Evolutionary conservation across 2,888 invertebrate genomes (phyloP).

Genomic region (Linhomoeus sp.): DNA sequence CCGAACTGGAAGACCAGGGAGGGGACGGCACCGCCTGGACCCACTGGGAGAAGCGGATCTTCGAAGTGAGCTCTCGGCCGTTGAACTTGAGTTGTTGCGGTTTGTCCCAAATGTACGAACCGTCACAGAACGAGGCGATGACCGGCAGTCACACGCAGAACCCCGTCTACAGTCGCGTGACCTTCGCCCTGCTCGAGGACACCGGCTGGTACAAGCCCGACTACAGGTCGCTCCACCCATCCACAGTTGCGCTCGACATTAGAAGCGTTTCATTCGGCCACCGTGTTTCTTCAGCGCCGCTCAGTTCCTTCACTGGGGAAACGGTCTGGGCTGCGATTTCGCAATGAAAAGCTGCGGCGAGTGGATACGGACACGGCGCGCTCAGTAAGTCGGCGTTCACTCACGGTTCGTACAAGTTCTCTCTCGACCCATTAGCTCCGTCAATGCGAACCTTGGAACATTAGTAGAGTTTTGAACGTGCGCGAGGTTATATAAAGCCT

Average conservation of each 20-base stretch:
- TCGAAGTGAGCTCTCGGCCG: slow-evolving; percentile 48
- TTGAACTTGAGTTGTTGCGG: neutral
- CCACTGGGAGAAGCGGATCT: slow-evolving; percentile 95
- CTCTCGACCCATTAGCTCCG: too few relatives aligned
- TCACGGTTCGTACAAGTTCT: too few relatives aligned
- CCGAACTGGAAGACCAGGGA: slow-evolving; percentile 92
- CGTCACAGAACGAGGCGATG: slow-evolving; percentile 80
- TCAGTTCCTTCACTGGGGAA: slow-evolving; percentile 71
- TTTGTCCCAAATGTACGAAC: neutral
- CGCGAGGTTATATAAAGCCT: too few relatives aligned
- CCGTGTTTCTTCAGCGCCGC: slow-evolving; percentile 40
- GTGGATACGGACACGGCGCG: slow-evolving; percentile 53
- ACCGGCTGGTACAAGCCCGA: slow-evolving; percentile 51
- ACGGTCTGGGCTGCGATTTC: slow-evolving; percentile 72
- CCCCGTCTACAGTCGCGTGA: slow-evolving; percentile 81
- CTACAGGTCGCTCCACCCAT: slow-evolving; percentile 13
- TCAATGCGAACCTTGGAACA: too few relatives aligned
- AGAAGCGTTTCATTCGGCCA: neutral
- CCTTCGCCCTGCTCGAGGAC: slow-evolving; percentile 88
- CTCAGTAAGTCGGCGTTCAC: slow-evolving; percentile 11
- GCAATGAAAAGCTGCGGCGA: slow-evolving; percentile 82
- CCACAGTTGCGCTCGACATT: neutral
- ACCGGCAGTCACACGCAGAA: slow-evolving; percentile 96
- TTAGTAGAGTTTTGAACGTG: too few relatives aligned
- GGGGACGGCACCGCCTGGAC: slow-evolving; percentile 88